Percentiles rank a stretch among this genome's conserved stretches.
phyloP scores from a whole-genome alignment of 2,797 vertebrate species.

The Scolopax bukidnonensis region DNA sequence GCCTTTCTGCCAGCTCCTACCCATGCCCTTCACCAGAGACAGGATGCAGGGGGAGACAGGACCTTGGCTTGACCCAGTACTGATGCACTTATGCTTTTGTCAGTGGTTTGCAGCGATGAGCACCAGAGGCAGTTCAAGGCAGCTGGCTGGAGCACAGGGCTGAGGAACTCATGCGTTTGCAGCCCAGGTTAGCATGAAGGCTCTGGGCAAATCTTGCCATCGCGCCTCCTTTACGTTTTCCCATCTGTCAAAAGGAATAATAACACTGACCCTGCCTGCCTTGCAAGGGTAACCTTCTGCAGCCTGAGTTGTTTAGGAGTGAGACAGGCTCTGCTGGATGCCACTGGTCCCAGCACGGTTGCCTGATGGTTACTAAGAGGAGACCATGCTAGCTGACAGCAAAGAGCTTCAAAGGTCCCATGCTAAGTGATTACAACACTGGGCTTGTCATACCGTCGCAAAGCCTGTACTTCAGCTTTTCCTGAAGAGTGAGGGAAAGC shows the following conservation, averaged over 20 bases:
- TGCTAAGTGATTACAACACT: background rate
- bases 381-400: rapidly evolving
- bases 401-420: background rate
- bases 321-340: background rate
- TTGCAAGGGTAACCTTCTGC: background rate
- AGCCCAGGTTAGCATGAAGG: background rate
- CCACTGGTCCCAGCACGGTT: background rate
- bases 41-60: rapidly evolving
- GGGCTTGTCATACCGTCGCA: background rate
- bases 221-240: background rate
- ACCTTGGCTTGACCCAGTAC: background rate
- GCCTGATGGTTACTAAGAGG: background rate
- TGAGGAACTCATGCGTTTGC: background rate
- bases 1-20: background rate
- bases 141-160: background rate
- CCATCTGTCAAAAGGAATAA: background rate
- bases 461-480: background rate
- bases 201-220: background rate
- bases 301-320: background rate
- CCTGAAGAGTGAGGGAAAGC: background rate
- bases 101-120: background rate
- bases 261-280: background rate
- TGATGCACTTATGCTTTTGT: background rate
- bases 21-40: background rate
- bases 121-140: background rate